Conservation (phyloP, 2,797 vertebrate species). For the Falco rusticolus region DNA sequence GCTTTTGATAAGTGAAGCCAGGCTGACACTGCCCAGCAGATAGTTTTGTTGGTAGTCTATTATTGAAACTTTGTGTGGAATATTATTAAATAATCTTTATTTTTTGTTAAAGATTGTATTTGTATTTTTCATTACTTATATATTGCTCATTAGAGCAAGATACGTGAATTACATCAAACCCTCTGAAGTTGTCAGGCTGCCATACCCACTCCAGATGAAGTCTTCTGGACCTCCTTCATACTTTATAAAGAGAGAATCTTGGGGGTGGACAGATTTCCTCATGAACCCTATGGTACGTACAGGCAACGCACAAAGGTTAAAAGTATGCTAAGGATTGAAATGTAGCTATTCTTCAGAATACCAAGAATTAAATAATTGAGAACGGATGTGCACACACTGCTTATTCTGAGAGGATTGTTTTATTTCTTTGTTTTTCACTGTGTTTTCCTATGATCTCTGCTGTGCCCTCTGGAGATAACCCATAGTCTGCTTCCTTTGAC, state of each 20-base stretch:
- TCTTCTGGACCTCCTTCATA: slow-evolving; percentile 90
- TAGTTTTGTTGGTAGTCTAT: not conserved
- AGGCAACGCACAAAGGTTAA: not conserved
- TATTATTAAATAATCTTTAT: not conserved
- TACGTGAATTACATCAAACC: slow-evolving; percentile 97
- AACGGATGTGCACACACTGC: not conserved
- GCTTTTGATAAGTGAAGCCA: not conserved
- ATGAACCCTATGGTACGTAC: slow-evolving; percentile 98
- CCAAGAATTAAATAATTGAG: not conserved
- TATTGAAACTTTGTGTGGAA: not conserved
- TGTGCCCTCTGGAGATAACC: not conserved
- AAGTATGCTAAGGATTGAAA: not conserved
- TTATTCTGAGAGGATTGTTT: not conserved
- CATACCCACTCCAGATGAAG: slow-evolving; percentile 94
- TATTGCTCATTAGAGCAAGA: slow-evolving; percentile 84
- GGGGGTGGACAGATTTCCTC: slow-evolving; percentile 99
- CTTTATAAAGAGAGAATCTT: slow-evolving; percentile 97
- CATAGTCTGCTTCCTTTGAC: not conserved
- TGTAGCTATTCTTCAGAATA: not conserved
- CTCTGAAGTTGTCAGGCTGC: slow-evolving; percentile 93
- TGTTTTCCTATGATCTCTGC: not conserved
- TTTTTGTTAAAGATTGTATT: not conserved
- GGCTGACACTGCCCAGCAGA: not conserved
- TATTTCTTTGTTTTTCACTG: not conserved
- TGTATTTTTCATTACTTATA: not conserved